Conservation (phyloP, 2,113 vertebrate genomes). For the Arenaria interpres region DNA sequence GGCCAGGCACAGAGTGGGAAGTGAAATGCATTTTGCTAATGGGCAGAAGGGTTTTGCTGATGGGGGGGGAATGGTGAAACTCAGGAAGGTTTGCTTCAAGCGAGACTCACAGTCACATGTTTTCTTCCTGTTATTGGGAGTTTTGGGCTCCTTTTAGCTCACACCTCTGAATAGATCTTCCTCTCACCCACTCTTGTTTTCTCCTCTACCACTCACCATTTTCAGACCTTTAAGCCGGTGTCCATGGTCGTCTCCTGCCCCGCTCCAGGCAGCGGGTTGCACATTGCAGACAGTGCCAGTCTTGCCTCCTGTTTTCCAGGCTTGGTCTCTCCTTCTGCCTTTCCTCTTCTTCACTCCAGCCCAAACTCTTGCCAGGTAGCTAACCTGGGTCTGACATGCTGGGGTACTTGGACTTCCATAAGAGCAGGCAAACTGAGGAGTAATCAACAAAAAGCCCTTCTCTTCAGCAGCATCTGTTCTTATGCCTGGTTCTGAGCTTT, state of each 20-base stretch:
- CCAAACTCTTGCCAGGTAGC: neutral
- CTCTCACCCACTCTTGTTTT: neutral
- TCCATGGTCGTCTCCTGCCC: neutral
- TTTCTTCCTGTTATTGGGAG: neutral
- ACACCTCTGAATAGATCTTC: rapidly evolving
- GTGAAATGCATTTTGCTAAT: neutral
- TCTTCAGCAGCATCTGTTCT: neutral
- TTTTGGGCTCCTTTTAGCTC: neutral
- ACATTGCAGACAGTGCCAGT: neutral
- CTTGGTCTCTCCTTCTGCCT: neutral
- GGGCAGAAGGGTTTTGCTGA: neutral
- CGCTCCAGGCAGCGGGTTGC: neutral
- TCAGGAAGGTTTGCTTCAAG: neutral
- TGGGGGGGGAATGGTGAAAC: neutral
- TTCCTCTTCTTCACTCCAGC: neutral
- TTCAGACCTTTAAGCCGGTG: neutral
- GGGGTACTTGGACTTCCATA: neutral
- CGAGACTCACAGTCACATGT: neutral
- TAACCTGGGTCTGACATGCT: neutral
- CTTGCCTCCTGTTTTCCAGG: neutral
- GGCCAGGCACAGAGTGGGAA: neutral
- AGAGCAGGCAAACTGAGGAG: neutral
- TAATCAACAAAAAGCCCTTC: neutral
- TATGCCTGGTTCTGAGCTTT: neutral
- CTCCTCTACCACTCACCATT: neutral